Evolutionary conservation across 2,113 vertebrate genomes (phyloP).

Genomic region (Trogon melanurus): DNA sequence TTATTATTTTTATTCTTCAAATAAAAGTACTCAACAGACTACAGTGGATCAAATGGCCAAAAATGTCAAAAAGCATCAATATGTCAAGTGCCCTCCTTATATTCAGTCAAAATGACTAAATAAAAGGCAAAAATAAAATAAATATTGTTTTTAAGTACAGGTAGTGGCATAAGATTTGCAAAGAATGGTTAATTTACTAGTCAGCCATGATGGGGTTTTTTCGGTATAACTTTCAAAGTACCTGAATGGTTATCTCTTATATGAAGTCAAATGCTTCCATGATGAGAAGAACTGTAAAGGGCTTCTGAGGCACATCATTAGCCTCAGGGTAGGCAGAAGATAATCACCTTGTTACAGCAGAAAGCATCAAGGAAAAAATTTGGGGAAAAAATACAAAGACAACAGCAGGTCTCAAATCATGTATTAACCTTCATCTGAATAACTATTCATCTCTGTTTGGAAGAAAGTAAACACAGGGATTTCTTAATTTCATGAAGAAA

Average conservation of each 20-base stretch:
- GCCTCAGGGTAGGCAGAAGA: neutral
- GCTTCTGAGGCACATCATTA: neutral
- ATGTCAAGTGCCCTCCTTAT: neutral
- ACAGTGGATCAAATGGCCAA: neutral
- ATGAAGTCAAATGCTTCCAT: neutral
- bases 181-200: neutral
- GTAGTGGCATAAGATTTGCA: neutral
- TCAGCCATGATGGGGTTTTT: neutral
- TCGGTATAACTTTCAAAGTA: neutral
- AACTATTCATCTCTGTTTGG: neutral
- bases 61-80: neutral
- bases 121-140: neutral
- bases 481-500: neutral
- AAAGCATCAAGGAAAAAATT: neutral
- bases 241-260: neutral
- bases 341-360: neutral
- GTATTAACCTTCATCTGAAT: neutral
- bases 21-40: neutral
- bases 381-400: neutral
- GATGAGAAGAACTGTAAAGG: neutral
- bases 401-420: neutral
- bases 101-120: neutral
- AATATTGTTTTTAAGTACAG: neutral
- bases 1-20: neutral
- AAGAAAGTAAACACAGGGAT: rapidly evolving